phyloP scores from a whole-genome alignment of 2,888 invertebrate genomes.

The Heliconius ismenius region DNA sequence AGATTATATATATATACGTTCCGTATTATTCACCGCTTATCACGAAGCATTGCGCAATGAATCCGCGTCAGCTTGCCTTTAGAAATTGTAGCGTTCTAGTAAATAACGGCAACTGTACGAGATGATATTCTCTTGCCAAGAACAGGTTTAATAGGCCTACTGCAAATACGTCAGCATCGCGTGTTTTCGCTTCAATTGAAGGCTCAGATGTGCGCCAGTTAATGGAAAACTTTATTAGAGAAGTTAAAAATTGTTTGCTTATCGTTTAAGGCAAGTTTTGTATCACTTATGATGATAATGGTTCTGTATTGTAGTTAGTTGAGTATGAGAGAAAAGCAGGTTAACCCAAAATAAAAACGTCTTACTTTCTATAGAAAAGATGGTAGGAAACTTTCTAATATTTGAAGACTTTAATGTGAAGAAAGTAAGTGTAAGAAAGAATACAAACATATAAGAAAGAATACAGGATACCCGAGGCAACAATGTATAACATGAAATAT shows the following conservation, averaged over 20 bases:
- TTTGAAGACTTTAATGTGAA: too few relatives aligned
- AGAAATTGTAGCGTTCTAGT: constrained; percentile 18
- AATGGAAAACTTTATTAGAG: background rate
- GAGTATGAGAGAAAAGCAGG: too few relatives aligned
- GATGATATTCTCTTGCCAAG: constrained; percentile 23
- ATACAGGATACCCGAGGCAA: too few relatives aligned
- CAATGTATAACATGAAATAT: too few relatives aligned
- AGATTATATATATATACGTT: background rate
- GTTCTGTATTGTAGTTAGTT: too few relatives aligned
- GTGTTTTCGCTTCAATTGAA: constrained; percentile 17
- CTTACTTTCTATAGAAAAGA: too few relatives aligned
- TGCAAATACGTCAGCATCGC: constrained; percentile 16
- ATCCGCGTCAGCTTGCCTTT: constrained; percentile 18
- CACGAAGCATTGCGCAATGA: constrained; percentile 12
- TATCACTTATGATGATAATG: too few relatives aligned
- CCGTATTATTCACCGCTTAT: constrained; percentile 24
- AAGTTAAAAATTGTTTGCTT: background rate
- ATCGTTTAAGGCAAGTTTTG: background rate
- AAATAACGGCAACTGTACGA: constrained; percentile 22
- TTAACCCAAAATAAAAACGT: too few relatives aligned
- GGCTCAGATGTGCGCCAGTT: constrained; percentile 18
- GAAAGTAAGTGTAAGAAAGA: too few relatives aligned
- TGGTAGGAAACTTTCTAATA: too few relatives aligned
- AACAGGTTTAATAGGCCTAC: constrained; percentile 23
- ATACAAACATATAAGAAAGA: too few relatives aligned